These are phyloP conservation scores for Phylloscopus trochilus DNA, from an alignment of 2,113 vertebrate genomes.

Conservation along the genomic window DNA sequence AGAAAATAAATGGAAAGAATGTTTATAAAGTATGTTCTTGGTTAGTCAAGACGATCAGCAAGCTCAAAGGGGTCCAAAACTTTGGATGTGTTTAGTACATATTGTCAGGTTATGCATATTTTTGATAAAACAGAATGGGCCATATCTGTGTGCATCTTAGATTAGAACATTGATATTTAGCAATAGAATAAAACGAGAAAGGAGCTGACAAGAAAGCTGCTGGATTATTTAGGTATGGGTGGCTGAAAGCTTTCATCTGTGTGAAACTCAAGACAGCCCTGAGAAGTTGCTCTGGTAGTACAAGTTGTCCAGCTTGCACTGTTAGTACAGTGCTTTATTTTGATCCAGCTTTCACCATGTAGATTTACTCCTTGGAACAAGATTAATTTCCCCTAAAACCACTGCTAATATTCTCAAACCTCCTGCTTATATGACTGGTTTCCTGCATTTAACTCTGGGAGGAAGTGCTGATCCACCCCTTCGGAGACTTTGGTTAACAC, in stretches of 20 bases:
- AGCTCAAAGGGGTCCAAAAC: not conserved
- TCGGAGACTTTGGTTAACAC: slow-evolving; percentile 15
- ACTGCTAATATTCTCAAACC: slow-evolving; percentile 31
- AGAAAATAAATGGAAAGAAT: not conserved
- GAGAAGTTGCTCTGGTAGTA: not conserved
- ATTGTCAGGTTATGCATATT: not conserved
- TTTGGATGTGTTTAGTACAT: not conserved
- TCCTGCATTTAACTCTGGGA: slow-evolving; percentile 34
- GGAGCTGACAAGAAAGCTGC: not conserved
- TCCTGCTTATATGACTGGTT: slow-evolving; percentile 44
- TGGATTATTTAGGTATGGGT: not conserved
- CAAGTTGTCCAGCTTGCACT: not conserved
- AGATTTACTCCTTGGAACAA: slow-evolving; percentile 12
- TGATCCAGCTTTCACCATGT: not conserved
- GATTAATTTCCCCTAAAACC: slow-evolving; percentile 27
- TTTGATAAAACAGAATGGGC: not conserved
- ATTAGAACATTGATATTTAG: not conserved
- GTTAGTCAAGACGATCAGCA: not conserved
- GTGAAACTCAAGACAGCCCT: not conserved
- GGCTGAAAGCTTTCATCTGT: not conserved
- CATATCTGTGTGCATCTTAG: not conserved
- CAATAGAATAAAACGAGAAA: not conserved
- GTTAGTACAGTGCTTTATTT: not conserved
- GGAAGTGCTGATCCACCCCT: slow-evolving; percentile 3
- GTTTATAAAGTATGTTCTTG: not conserved